These are phyloP conservation scores for Archips xylosteana DNA, from an alignment of 2,888 invertebrate genomes.

Conservation along the genomic window DNA sequence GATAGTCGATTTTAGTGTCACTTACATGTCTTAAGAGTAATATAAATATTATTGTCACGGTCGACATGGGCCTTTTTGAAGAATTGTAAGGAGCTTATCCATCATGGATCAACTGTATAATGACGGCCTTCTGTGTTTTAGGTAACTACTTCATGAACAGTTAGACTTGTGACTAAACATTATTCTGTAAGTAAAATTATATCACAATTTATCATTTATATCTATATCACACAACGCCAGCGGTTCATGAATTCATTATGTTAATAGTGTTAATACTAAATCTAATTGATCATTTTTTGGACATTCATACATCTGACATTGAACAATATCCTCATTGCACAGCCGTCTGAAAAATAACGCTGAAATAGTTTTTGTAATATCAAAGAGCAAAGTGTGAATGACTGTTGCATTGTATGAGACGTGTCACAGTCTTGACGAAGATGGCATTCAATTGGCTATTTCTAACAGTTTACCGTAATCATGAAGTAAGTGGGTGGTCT, in stretches of 20 bases:
- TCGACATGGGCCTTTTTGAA: conserved; percentile 26
- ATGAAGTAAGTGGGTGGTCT: conserved; percentile 29
- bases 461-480: conserved; percentile 33
- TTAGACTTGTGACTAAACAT: conserved; percentile 50
- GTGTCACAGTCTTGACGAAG: conserved; percentile 27
- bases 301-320: conserved; percentile 83
- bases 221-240: conserved; percentile 51
- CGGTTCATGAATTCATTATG: conserved; percentile 74
- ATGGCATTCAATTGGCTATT: conserved; percentile 23
- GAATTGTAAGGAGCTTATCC: conserved; percentile 33
- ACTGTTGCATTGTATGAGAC: conserved; percentile 19
- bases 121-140: conserved; percentile 56
- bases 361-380: conserved; percentile 83
- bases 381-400: conserved; percentile 72
- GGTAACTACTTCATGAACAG: conserved; percentile 77
- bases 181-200: conserved; percentile 22
- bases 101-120: conserved; percentile 64
- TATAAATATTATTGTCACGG: conserved; percentile 35
- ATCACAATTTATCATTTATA: conserved; percentile 1
- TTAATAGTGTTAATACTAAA: conserved; percentile 82
- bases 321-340: conserved; percentile 80
- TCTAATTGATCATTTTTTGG: conserved; percentile 79
- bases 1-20: conserved; percentile 7
- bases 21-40: conserved; percentile 30
- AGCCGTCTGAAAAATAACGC: conserved; percentile 82